Evolutionary conservation across 2,797 vertebrate genomes (phyloP).

Genomic region (Vireo griseus): DNA sequence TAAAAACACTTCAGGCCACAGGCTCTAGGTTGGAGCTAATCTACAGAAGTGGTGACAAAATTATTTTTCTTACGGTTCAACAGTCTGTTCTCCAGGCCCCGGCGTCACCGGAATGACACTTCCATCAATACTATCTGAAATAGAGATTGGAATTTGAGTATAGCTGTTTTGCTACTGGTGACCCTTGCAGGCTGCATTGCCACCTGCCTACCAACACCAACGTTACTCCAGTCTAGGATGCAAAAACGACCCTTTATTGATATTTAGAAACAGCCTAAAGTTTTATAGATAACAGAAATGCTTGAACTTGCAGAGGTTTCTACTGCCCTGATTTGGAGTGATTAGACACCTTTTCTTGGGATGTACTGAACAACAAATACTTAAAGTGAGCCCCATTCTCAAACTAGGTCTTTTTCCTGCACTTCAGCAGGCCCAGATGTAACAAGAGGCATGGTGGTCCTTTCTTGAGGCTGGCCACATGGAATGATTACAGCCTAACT

Average conservation of each 20-base stretch:
- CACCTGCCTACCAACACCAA: neutral
- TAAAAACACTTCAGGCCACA: neutral
- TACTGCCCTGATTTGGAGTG: neutral
- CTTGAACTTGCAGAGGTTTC: neutral
- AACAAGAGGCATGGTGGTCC: neutral
- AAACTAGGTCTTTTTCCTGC: neutral
- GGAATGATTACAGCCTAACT: neutral
- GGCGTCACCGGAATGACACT: conserved; percentile 70
- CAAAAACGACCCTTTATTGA: neutral
- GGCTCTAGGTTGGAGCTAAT: neutral
- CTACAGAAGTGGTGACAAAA: neutral
- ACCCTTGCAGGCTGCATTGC: neutral
- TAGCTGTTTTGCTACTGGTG: neutral
- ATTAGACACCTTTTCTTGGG: neutral
- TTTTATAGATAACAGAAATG: neutral
- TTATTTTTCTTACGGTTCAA: conserved; percentile 82
- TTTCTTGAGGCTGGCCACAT: neutral
- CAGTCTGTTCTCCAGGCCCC: conserved; percentile 77
- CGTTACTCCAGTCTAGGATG: neutral
- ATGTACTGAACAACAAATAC: neutral
- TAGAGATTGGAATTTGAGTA: conserved; percentile 1
- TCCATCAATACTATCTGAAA: conserved; percentile 79
- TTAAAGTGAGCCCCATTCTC: neutral
- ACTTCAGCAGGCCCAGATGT: neutral
- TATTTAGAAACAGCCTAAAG: neutral